Evolutionary conservation across 2,797 vertebrate genomes (phyloP), one percentile per base, ranked within the genome.

Genomic region (Micromesistius poutassou): DNA sequence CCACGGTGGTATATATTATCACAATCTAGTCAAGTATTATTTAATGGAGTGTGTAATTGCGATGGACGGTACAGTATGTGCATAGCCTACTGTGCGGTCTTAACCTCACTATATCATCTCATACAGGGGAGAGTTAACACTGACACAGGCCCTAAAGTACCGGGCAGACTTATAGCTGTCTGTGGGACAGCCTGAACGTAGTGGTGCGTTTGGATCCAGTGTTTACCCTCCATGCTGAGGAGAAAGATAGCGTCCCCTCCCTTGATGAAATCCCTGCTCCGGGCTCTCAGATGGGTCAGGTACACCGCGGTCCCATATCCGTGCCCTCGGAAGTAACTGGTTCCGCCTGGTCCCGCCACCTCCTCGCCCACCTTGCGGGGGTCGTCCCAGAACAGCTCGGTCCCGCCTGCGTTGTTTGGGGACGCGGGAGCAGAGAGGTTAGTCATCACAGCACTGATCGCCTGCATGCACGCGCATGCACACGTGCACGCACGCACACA

Each of bases 261-360:
- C 88, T 98, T 99, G 76, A 97, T 94, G 78, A 96, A 98, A 79
- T 97, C 89, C 80, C 95, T 94, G 86, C 95, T 97, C 85, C 81
- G 92, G 85, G 96, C 93, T 86, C 96, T 93, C 78, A 93, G 76
- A 2, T 95, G 92, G 42, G 94, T 97, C 84, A 99, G 93, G 84
- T 95, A 98, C 46, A 66, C 28, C 0, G 7, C 4, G 0, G 91
- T 96, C 77, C 96, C 96, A 5, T 0, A 0, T 40, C 94, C 93
- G n/a, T 82, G 89, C 35, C 95, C 93, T 82, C 91, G 91, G 86
- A 81, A 94, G 84, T 94, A 98, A 33, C 77, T 80, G 72, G 92
- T 95, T 75, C 96, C 96, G 74, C 96, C 94, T 19, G 87, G 30
- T n/a, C 94, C 94, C 2, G 10, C 78, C 85, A 89, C 92, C 71